These are phyloP conservation scores for Ramphastos sulfuratus DNA, from an alignment of 2,113 vertebrate species.

Conservation along the genomic window DNA sequence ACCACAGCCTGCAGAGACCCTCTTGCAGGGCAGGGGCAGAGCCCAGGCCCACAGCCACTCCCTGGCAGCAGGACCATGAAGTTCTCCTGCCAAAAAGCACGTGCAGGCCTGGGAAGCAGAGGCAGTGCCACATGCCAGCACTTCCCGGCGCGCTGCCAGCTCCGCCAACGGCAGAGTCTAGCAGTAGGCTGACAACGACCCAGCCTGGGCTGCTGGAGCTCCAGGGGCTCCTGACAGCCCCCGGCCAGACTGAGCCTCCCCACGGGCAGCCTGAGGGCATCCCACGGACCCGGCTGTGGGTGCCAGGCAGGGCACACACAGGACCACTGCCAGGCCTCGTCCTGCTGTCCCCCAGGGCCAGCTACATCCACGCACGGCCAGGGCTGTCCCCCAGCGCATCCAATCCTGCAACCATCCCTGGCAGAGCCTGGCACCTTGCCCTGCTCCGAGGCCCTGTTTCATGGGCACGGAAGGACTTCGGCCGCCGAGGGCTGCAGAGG, in stretches of 20 bases:
- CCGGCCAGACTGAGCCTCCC: neutral
- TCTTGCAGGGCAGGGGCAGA: neutral
- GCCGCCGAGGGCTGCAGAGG: neutral
- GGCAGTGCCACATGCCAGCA: neutral
- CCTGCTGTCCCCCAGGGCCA: rapidly evolving
- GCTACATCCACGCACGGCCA: rapidly evolving
- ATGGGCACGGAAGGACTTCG: rapidly evolving
- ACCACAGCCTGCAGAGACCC: neutral
- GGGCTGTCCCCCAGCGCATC: rapidly evolving
- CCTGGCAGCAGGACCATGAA: neutral
- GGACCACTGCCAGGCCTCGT: rapidly evolving
- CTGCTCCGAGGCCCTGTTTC: rapidly evolving
- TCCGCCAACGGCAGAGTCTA: rapidly evolving
- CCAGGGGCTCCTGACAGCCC: neutral
- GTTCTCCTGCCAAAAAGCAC: neutral
- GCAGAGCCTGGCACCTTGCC: neutral
- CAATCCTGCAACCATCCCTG: rapidly evolving
- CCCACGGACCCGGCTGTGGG: rapidly evolving
- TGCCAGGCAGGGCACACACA: rapidly evolving
- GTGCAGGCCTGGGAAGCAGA: neutral
- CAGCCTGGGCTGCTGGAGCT: rapidly evolving
- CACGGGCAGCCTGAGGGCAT: rapidly evolving
- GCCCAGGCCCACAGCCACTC: neutral
- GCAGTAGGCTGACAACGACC: neutral
- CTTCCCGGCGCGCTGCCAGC: neutral